Conservation (phyloP, 2,113 vertebrate species). For the Dasypus novemcinctus region DNA sequence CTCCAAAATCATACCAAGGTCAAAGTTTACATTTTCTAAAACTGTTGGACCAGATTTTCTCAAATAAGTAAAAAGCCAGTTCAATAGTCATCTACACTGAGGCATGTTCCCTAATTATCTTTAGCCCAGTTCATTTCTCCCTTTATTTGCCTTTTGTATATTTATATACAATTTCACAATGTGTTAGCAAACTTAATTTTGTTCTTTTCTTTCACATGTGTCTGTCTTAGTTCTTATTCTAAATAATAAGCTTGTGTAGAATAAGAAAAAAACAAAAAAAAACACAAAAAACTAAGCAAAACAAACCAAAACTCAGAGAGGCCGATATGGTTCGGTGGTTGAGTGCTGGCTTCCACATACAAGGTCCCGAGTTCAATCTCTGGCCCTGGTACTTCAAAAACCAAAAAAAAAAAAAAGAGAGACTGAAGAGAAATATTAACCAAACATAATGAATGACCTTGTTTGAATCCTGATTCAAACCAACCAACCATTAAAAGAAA, state of each 20-base stretch:
- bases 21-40: constrained; percentile 61
- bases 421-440: constrained; percentile 21
- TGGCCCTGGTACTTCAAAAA: too few species aligned
- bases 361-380: too few species aligned
- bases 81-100: not conserved
- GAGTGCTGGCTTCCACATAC: too few species aligned
- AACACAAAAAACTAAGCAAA: too few species aligned
- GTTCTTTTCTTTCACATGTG: constrained; percentile 10
- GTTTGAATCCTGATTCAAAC: constrained; percentile 35
- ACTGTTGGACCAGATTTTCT: not conserved
- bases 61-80: not conserved
- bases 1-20: constrained; percentile 22
- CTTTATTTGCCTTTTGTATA: not conserved
- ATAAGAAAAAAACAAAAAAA: too few species aligned
- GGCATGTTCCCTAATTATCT: not conserved
- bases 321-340: too few species aligned
- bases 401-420: too few species aligned
- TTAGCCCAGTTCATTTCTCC: not conserved
- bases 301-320: too few species aligned
- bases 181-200: not conserved
- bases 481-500: constrained; percentile 11
- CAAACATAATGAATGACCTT: not conserved
- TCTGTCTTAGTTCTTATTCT: constrained; percentile 9
- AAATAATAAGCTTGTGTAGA: constrained; percentile 15
- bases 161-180: not conserved